phyloP scores from a whole-genome alignment of 2,888 invertebrate genomes.

The Drosophila aldrichi region DNA sequence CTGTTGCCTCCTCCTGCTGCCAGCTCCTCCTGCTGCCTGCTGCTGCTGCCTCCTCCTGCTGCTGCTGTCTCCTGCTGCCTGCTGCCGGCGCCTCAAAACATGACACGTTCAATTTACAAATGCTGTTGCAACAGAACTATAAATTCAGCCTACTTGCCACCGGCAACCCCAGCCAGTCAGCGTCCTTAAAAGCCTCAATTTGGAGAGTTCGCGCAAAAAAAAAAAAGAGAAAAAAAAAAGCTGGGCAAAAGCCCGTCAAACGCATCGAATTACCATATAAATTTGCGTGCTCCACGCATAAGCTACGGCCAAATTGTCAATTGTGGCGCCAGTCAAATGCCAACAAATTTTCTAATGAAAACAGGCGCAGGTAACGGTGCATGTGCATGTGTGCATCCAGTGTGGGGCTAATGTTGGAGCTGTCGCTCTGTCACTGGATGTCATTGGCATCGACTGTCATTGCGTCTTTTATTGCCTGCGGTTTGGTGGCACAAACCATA shows the following conservation, averaged over 20 bases:
- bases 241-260: conserved; percentile 45
- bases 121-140: conserved; percentile 25
- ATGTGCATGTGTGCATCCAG: conserved; percentile 18
- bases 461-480: conserved; percentile 81
- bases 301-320: conserved; percentile 78
- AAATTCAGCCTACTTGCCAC: conserved; percentile 3
- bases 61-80: not conserved
- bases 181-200: conserved; percentile 33
- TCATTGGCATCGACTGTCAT: conserved; percentile 57
- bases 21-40: conserved; percentile 60
- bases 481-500: conserved; percentile 75
- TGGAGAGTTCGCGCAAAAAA: conserved; percentile 5
- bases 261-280: conserved; percentile 72
- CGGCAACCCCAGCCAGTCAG: no score
- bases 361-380: conserved; percentile 41
- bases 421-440: conserved; percentile 18
- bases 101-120: conserved; percentile 70
- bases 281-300: conserved; percentile 73
- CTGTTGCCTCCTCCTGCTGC: no score
- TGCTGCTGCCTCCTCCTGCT: no score
- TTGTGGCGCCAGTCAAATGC: conserved; percentile 65
- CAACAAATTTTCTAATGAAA: conserved; percentile 77
- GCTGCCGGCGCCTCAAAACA: conserved; percentile 54
- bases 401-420: conserved; percentile 54
- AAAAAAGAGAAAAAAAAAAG: not conserved